Conservation (phyloP, 2,888 invertebrate species). For the Macrophya alboannulata region DNA sequence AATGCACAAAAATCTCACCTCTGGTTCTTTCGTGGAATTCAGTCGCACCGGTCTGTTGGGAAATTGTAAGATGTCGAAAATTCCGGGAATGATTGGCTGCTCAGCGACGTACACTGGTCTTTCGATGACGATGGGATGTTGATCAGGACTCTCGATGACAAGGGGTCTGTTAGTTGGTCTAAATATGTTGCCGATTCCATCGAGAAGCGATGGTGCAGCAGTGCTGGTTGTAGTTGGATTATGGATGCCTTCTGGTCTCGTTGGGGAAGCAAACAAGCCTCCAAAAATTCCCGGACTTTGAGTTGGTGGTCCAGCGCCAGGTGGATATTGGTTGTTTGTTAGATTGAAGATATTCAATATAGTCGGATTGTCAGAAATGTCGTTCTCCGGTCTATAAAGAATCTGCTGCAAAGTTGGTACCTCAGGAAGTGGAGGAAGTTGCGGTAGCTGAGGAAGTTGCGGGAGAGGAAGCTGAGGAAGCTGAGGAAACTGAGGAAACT, state of each 20-base stretch:
- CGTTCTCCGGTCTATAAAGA: conserved; percentile 57
- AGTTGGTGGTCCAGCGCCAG: conserved; percentile 26
- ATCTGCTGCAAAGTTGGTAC: conserved; percentile 43
- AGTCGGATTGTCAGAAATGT: conserved; percentile 47
- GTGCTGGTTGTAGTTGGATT: conserved; percentile 31
- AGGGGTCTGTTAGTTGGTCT: conserved; percentile 58
- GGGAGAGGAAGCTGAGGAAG: neutral
- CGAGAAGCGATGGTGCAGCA: conserved; percentile 19
- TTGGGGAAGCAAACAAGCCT: conserved; percentile 59
- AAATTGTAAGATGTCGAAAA: conserved; percentile 41
- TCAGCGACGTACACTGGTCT: conserved; percentile 60
- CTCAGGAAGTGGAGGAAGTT: conserved; percentile 16
- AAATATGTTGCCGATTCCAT: conserved; percentile 47
- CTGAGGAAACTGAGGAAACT: neutral
- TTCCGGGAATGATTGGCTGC: conserved; percentile 51
- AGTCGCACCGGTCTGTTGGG: conserved; percentile 30
- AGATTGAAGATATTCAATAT: conserved; percentile 49
- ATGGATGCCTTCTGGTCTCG: conserved; percentile 29
- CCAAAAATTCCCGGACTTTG: conserved; percentile 58
- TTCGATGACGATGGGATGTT: conserved; percentile 59
- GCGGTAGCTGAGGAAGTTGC: neutral
- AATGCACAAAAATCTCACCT: conserved; percentile 41
- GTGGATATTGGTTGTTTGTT: conserved; percentile 2
- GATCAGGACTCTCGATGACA: conserved; percentile 59
- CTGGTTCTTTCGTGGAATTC: conserved; percentile 51